Evolutionary conservation across 2,797 vertebrate genomes (phyloP).

Genomic region (Euphonia xanthogaster): DNA sequence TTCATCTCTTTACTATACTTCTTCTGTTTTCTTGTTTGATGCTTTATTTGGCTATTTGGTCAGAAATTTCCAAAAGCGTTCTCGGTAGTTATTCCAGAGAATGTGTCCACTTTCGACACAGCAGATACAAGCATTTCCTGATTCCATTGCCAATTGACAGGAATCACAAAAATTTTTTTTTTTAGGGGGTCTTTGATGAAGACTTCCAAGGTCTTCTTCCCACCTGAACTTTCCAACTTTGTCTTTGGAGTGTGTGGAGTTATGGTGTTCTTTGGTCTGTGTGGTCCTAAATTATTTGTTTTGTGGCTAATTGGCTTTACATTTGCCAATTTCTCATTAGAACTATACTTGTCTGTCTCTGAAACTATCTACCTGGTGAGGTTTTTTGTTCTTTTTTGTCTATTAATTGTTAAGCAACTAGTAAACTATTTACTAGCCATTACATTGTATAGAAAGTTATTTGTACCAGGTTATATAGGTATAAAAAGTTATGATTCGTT

Average conservation of each 20-base stretch:
- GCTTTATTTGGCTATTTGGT: background rate
- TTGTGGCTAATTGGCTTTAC: background rate
- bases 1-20: background rate
- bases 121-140: background rate
- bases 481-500: background rate
- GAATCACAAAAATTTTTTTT: background rate
- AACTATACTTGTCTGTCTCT: too few relatives aligned
- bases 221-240: background rate
- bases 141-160: background rate
- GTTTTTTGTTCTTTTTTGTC: background rate
- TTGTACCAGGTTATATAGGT: background rate
- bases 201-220: background rate
- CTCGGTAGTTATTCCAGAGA: background rate
- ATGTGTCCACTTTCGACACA: fast-evolving
- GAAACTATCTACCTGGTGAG: background rate
- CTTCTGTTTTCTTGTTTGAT: background rate
- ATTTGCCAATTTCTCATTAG: background rate
- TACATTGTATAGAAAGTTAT: background rate
- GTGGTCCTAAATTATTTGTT: too few relatives aligned
- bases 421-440: too few relatives aligned
- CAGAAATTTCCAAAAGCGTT: background rate
- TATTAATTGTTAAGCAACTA: background rate
- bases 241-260: background rate
- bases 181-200: background rate
- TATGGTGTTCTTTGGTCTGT: background rate